Base-by-base conservation (phyloP, 1,140 invertebrate genomes). In the Conopomorpha cramerella region DNA sequence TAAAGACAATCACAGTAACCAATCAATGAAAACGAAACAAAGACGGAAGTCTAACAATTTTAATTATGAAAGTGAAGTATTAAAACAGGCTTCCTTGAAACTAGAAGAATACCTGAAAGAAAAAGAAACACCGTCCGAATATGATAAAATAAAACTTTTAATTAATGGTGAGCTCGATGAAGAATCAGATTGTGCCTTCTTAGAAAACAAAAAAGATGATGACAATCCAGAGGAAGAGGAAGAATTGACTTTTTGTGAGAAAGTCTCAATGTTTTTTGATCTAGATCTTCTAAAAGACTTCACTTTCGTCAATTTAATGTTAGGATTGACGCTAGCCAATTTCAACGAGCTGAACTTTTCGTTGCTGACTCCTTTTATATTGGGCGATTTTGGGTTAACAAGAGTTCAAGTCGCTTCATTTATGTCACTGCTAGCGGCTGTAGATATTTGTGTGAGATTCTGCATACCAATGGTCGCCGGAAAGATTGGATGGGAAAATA, bases 331-430 rank as follows among this genome's bases (percentile, higher is more conserved):
- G 1, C 62, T 88, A 6, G 85, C 85, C 1, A 81, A 83, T 45
- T 86, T 87, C 41, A 82, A 81, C 2, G 87, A 89, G 60, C 53
- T 87, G 1, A 88, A 87, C 54, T 88, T 88, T 56, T 83, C 86
- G 1, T 68, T 88, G 2, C 57, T 88, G 16, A 86, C 84, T 1
- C 85, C 86, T 2, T 86, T 88, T 30, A 85, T 89, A 33, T 52
- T 89, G 18, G 68, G 60, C 1, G 86, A 88, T 42, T 84, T 79
- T 41, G 79, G 80, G 1, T 77, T 84, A 38, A 47, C 57, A 1
- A 85, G 80, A 14, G 33, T 56, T 2, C 76, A 86, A 63, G 81
- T 84, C 0, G 84, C 85, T 0, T 62, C 78, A 2, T 80, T 82
- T 27, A 83, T 86, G 77, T 86, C 84, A 2, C 51, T 84, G 7